These are phyloP conservation scores for Germaria angustata DNA, from an alignment of 2,888 invertebrate species.

Conservation along the genomic window DNA sequence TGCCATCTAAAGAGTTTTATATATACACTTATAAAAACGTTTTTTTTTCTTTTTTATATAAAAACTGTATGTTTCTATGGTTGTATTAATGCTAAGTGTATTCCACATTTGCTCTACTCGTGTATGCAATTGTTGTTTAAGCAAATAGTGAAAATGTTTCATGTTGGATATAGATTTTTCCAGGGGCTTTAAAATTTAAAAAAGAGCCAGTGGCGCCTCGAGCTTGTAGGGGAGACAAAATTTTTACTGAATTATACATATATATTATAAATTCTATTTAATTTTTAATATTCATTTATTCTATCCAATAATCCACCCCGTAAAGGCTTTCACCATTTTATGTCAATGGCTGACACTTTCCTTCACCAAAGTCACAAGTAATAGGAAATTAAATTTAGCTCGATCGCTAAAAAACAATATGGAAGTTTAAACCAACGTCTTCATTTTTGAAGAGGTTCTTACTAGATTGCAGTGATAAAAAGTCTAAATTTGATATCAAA, in stretches of 20 bases:
- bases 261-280: too few relatives aligned
- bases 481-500: too few relatives aligned
- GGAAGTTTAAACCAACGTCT: too few relatives aligned
- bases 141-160: slow-evolving; percentile 36
- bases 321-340: too few relatives aligned
- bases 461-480: too few relatives aligned
- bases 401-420: too few relatives aligned
- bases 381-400: too few relatives aligned
- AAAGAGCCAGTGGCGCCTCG: background rate
- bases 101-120: slow-evolving; percentile 50
- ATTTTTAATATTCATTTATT: too few relatives aligned
- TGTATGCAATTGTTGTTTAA: slow-evolving; percentile 40
- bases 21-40: background rate
- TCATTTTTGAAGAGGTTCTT: too few relatives aligned
- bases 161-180: slow-evolving; percentile 30
- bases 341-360: too few relatives aligned
- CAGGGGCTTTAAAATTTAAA: background rate
- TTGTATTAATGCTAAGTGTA: slow-evolving; percentile 23
- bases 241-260: background rate
- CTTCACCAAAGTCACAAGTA: too few relatives aligned
- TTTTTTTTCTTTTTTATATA: background rate
- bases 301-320: too few relatives aligned
- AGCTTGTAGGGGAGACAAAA: background rate
- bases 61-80: slow-evolving; percentile 7
- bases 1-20: slow-evolving; percentile 28